Evolutionary conservation across 2,888 invertebrate genomes (phyloP), one percentile per base, ranked within the genome.

Genomic region (Eupithecia centaureata): DNA sequence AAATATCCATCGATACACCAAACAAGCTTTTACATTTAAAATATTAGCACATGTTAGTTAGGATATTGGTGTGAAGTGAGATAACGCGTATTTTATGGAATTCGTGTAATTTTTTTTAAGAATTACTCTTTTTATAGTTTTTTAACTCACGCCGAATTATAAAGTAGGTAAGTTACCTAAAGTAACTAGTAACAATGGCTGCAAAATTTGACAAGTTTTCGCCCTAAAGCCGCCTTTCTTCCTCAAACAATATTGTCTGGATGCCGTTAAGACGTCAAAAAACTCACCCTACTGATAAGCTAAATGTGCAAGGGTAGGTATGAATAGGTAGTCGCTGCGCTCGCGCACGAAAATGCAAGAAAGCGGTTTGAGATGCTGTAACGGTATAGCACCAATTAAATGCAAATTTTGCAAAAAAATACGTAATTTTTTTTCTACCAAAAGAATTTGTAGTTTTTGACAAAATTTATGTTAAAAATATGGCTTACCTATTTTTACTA

Each of bases 291-390:
- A 65, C 65, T 65, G 72, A 70, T 72, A 68, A 71, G 70, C 68
- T 66, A 70, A 70, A 69, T 72, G 71, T 73, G 73, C 74, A 75
- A 66, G 67, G 75, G 72, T 70, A 74, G 70, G 70, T 72, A 72
- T 72, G 66, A 54, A 70, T 66, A 18, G n/a, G n/a, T n/a, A n/a
- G n/a, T n/a, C 38, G 2, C 35, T 35, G 64, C 42, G 60, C 30
- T 32, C 47, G 5, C 33, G 63, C 67, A 22, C 18, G 63, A 64
- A 63, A 63, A 62, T 54, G 54, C 12, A 22, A 15, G 57, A 61
- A 67, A 65, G 52, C 60, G 47, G 54, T 57, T 61, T 61, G 28
- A 35, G 56, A 61, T 28, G 57, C 57, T 57, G 63, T 61, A 63
- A 63, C 63, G 66, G 66, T 58, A 60, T 35, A 63, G 18, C 57